Conservation (phyloP, 2,797 vertebrate genomes). For the Sciaenops ocellatus region DNA sequence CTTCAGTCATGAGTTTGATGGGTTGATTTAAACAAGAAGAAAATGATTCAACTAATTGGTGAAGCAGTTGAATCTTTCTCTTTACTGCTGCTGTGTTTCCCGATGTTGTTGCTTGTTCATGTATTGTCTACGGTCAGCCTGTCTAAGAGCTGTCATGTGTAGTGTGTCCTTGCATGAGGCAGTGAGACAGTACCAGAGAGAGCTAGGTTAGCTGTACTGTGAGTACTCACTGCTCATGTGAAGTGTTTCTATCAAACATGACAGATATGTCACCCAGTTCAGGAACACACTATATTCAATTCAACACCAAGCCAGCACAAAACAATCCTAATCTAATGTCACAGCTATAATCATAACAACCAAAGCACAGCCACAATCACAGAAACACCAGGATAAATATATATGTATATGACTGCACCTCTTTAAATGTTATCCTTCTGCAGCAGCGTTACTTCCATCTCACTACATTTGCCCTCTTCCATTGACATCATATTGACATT, state of each 20-base stretch:
- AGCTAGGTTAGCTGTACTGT: not conserved
- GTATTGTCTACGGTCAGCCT: too few relatives aligned
- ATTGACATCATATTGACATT: not conserved
- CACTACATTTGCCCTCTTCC: not conserved
- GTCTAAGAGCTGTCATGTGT: not conserved
- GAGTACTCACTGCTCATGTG: not conserved
- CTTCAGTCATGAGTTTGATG: not conserved
- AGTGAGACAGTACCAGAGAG: not conserved
- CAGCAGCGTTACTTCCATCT: not conserved
- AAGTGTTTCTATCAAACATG: not conserved
- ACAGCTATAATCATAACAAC: not conserved
- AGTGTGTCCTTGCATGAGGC: not conserved
- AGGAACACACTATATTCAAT: not conserved
- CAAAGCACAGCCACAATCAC: not conserved
- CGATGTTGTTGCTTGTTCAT: not conserved
- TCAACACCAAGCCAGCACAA: not conserved
- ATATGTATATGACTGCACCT: too few relatives aligned
- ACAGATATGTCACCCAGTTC: not conserved
- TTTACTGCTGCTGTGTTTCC: not conserved
- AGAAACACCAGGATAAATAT: not conserved
- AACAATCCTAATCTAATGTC: not conserved
- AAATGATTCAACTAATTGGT: not conserved
- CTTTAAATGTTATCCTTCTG: too few relatives aligned
- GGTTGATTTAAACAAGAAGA: not conserved
- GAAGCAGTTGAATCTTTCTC: not conserved